phyloP scores from a whole-genome alignment of 2,888 invertebrate species.

The Eucera pruinosa region DNA sequence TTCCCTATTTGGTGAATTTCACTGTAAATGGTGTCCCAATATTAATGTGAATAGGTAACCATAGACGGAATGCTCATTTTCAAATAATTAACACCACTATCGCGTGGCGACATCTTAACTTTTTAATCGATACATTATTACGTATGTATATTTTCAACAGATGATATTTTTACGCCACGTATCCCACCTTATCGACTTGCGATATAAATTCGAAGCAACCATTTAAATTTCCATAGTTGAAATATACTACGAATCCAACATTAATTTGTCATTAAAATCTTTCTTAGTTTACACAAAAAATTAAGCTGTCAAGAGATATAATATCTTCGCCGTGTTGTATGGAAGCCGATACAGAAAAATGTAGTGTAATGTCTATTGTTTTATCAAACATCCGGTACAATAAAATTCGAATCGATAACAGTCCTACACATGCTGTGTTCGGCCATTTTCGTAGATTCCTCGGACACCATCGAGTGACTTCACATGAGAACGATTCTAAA shows the following conservation, averaged over 20 bases:
- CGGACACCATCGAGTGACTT: not conserved
- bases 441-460: not conserved
- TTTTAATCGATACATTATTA: too few relatives aligned
- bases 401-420: slow-evolving; percentile 29
- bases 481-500: not conserved
- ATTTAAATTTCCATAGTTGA: not conserved
- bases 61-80: too few relatives aligned
- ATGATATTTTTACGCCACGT: not conserved
- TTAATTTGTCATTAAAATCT: not conserved
- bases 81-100: not conserved
- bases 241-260: not conserved
- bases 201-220: not conserved
- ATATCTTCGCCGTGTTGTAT: not conserved
- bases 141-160: slow-evolving; percentile 7
- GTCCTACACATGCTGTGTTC: not conserved
- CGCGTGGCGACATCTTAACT: slow-evolving; percentile 22
- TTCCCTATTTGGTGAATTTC: too few relatives aligned
- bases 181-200: slow-evolving; percentile 26
- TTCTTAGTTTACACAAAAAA: not conserved
- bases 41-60: too few relatives aligned
- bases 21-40: too few relatives aligned
- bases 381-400: not conserved
- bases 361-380: not conserved
- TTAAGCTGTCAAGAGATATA: not conserved
- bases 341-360: too few relatives aligned